Conservation (phyloP, 1,140 invertebrate genomes). For the Cyclina sinensis region DNA sequence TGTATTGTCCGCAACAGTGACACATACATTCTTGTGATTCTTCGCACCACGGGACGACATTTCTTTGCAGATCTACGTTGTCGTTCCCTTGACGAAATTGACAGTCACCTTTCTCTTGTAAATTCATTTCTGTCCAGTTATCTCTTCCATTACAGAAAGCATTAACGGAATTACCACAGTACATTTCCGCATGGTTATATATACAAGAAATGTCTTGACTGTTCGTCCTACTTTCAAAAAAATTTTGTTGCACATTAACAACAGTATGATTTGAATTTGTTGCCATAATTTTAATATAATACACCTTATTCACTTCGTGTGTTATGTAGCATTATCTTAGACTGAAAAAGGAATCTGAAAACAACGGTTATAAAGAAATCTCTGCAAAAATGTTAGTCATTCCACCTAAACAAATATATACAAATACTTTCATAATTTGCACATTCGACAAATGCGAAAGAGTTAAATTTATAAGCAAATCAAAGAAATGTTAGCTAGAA, state of each 20-base stretch:
- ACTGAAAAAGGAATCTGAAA: no score
- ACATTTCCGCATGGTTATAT: neutral
- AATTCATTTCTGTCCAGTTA: neutral
- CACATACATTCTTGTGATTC: slow-evolving; percentile 13
- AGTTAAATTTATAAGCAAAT: slow-evolving; percentile 8
- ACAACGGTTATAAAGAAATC: no score
- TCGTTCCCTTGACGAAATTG: neutral
- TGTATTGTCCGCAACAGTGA: slow-evolving; percentile 24
- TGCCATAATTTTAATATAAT: neutral
- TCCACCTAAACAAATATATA: neutral
- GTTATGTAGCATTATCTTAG: no score
- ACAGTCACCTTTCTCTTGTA: neutral
- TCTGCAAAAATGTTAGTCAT: neutral
- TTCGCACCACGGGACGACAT: neutral
- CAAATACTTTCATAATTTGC: slow-evolving; percentile 13
- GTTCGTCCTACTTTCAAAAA: neutral
- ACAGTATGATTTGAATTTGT: neutral
- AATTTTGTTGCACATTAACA: neutral
- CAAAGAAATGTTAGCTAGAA: slow-evolving; percentile 10
- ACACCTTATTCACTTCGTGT: no score
- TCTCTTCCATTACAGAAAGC: neutral
- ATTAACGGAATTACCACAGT: neutral
- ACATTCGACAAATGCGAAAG: neutral
- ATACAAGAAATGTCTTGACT: neutral
- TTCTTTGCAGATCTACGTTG: neutral